Conservation (phyloP, 2,888 invertebrate species). For the Aphidoletes aphidimyza region DNA sequence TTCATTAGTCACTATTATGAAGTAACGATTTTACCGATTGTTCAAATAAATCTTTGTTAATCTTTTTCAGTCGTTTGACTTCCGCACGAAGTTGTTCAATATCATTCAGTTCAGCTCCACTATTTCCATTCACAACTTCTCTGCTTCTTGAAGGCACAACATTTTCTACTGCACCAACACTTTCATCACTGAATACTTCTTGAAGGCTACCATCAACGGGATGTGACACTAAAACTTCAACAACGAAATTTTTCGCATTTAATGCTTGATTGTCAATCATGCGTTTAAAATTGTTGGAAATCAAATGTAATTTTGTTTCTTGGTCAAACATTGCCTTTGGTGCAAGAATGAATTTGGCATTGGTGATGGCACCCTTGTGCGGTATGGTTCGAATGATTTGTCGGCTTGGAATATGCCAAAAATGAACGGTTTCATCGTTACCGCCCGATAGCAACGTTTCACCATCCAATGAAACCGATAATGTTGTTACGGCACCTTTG, state of each 20-base stretch:
- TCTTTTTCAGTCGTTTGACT: constrained; percentile 69
- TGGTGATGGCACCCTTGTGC: constrained; percentile 81
- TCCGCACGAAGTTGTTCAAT: constrained; percentile 66
- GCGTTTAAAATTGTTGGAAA: constrained; percentile 73
- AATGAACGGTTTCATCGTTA: constrained; percentile 76
- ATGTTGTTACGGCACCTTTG: constrained; percentile 74
- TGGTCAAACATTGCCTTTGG: constrained; percentile 72
- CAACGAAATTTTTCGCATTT: constrained; percentile 26
- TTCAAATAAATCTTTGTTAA: constrained; percentile 72
- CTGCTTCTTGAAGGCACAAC: constrained; percentile 55
- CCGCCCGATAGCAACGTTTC: constrained; percentile 80
- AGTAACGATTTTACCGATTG: constrained; percentile 68
- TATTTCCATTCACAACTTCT: constrained; percentile 56
- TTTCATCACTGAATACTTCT: background rate
- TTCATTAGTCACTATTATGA: constrained; percentile 53
- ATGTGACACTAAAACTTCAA: constrained; percentile 52
- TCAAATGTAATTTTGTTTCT: constrained; percentile 70
- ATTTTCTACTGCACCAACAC: background rate
- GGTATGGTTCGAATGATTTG: constrained; percentile 77
- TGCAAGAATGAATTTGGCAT: constrained; percentile 74
- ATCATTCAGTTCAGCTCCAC: constrained; percentile 56
- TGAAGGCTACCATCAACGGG: constrained; percentile 8
- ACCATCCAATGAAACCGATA: constrained; percentile 79
- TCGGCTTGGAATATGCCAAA: constrained; percentile 84
- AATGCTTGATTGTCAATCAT: constrained; percentile 68